Percentiles rank a stretch among this genome's conserved stretches.
Evolutionary conservation across 2,888 invertebrate species (phyloP).

Genomic region (Seira sanloemensis): DNA sequence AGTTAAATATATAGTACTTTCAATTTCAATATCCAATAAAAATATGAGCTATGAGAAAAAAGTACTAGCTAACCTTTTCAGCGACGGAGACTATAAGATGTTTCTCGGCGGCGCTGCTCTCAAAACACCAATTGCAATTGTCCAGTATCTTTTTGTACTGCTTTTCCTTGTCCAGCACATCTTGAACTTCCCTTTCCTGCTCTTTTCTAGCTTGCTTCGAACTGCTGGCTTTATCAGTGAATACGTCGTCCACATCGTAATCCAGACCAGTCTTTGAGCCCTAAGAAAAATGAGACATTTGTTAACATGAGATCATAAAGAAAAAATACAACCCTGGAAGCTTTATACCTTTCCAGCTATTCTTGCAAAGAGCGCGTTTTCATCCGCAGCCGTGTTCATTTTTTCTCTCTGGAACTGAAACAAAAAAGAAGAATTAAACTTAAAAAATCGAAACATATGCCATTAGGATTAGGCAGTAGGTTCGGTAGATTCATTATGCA

Average conservation of each 20-base stretch:
- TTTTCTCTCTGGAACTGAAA: constrained; percentile 81
- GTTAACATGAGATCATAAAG: not conserved
- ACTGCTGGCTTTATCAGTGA: constrained; percentile 83
- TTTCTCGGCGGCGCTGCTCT: constrained; percentile 86
- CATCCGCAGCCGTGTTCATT: constrained; percentile 85
- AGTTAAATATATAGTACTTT: too few relatives aligned
- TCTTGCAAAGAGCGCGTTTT: constrained; percentile 87
- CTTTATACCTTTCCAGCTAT: constrained; percentile 80
- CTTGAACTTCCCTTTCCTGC: constrained; percentile 80
- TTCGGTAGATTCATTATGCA: not conserved
- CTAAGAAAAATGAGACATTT: constrained; percentile 40
- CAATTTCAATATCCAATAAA: too few relatives aligned
- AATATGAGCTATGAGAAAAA: too few relatives aligned
- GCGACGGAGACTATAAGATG: constrained; percentile 90
- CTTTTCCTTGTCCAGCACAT: constrained; percentile 85
- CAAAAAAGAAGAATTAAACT: constrained; percentile 6
- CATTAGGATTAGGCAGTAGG: too few relatives aligned
- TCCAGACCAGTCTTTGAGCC: constrained; percentile 75
- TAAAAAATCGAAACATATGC: too few relatives aligned
- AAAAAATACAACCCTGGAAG: not conserved
- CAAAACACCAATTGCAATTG: constrained; percentile 89
- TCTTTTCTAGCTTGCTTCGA: constrained; percentile 78
- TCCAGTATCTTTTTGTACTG: constrained; percentile 84
- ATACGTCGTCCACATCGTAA: constrained; percentile 88
- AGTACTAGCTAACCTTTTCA: constrained; percentile 79